Percentiles rank a stretch among this genome's conserved stretches.
phyloP scores from a whole-genome alignment of 2,888 invertebrate genomes.

The Limenitis camilla region DNA sequence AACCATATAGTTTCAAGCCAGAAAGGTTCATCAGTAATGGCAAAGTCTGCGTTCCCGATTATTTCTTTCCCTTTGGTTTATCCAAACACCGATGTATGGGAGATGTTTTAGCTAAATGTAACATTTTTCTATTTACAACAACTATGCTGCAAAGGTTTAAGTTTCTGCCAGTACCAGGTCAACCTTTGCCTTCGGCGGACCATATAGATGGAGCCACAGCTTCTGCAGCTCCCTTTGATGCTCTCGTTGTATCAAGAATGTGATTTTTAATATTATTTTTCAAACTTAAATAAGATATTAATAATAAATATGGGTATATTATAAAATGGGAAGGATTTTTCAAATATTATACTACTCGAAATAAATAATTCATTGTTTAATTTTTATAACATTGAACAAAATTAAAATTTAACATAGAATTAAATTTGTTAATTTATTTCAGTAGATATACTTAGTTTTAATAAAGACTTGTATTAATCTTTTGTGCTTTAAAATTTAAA shows the following conservation, averaged over 20 bases:
- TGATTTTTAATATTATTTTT: constrained; percentile 8
- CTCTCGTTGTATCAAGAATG: constrained; percentile 73
- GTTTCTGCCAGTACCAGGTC: constrained; percentile 78
- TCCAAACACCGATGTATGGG: constrained; percentile 89
- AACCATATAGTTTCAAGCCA: constrained; percentile 82
- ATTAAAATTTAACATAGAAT: no score
- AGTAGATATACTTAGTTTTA: no score
- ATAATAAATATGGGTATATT: neutral
- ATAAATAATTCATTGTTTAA: no score
- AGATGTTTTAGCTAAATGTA: constrained; percentile 82
- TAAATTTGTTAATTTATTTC: no score
- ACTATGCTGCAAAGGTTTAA: constrained; percentile 83
- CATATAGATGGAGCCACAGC: constrained; percentile 87
- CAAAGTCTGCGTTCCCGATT: constrained; percentile 77
- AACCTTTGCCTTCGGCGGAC: constrained; percentile 76
- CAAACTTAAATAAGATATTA: neutral
- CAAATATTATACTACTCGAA: no score
- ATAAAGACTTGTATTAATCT: no score
- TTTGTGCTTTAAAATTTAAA: no score
- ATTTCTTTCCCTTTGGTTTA: constrained; percentile 84
- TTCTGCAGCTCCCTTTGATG: constrained; percentile 81
- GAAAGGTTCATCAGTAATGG: constrained; percentile 81
- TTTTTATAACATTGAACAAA: no score
- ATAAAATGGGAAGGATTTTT: no score
- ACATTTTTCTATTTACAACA: constrained; percentile 84